These are phyloP conservation scores for Platichthys flesus DNA, from an alignment of 2,113 vertebrate species.

Conservation along the genomic window DNA sequence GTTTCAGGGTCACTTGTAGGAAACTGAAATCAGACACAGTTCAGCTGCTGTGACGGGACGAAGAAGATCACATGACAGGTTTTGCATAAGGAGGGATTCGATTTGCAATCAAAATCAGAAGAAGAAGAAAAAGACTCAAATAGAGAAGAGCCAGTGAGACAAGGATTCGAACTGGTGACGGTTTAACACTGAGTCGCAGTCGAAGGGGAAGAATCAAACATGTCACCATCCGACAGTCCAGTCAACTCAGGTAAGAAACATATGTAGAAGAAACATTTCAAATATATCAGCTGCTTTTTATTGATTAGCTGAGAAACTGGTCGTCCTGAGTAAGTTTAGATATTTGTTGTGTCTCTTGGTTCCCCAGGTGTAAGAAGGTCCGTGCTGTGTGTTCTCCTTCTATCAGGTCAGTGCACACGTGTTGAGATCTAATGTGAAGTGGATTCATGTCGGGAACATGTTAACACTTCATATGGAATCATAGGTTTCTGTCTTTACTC, in stretches of 20 bases:
- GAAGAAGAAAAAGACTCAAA: neutral
- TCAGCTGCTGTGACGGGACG: neutral
- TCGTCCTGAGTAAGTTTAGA: neutral
- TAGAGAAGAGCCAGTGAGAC: neutral
- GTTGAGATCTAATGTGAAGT: too few species aligned
- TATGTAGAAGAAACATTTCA: too few species aligned
- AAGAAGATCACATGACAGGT: neutral
- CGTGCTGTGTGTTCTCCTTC: neutral
- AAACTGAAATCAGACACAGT: too few species aligned
- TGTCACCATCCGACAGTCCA: neutral
- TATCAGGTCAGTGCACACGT: constrained; percentile 23
- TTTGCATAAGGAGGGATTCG: neutral
- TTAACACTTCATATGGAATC: too few species aligned
- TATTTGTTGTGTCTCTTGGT: neutral
- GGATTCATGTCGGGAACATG: too few species aligned
- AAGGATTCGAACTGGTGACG: too few species aligned
- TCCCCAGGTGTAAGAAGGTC: neutral
- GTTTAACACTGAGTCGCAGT: neutral
- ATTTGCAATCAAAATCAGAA: neutral
- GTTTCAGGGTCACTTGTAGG: too few species aligned
- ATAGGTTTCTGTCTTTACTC: too few species aligned
- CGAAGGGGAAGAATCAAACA: neutral
- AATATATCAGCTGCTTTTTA: too few species aligned
- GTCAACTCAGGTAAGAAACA: neutral
- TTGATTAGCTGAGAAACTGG: neutral